Base-by-base conservation (phyloP, 2,797 vertebrate genomes). In the Brachymystax lenok region DNA sequence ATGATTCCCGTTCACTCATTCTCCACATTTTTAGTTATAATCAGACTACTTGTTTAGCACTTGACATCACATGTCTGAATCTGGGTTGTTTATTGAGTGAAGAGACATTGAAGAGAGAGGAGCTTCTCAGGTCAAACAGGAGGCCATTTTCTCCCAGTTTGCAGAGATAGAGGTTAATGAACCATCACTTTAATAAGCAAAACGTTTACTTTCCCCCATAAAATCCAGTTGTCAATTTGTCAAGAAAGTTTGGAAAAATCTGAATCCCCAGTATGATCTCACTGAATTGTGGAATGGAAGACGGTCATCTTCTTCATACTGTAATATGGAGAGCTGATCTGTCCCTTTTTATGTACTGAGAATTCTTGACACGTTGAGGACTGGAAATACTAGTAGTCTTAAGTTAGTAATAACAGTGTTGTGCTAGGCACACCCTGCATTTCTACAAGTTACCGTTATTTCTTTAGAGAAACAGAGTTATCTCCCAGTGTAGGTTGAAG, bases 61-160 rank as follows among this genome's bases (percentile, higher is more conserved):
- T 92, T 91, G 91, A 93, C 90, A 89, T 91, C 92, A 90, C 90
- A 91, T 93, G 83, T 89, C 84, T 84, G 76, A 87, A 91, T 89
- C 87, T 75, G 82, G 83, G 79, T 80, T 89, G 88, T 91, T 90
- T 88, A 83, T 79, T 87, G 71, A 84, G 82, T 80, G 78, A 88
- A 84, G 75, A 84, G 76, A 84, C 83, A 83, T 85, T 80, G 77
- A 75, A 74, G 77, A 84, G 77, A 70, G 50, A 82, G 76, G 77
- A 80, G 75, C 56, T 80, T 76, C 63, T 73, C 4, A 7, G 21
- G 24, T 10, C 21, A 27, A 66, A 66, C 63, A 12, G 64, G 28
- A 16, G 64, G n/a, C n/a, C 8, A 21, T 61, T n/a, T 61, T 61
- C n/a, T 67, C 13, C 27, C 64, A 67, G 28, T 28, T 28, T 67